Conservation (phyloP, 2,113 vertebrate genomes). For the Gymnobelideus leadbeateri region DNA sequence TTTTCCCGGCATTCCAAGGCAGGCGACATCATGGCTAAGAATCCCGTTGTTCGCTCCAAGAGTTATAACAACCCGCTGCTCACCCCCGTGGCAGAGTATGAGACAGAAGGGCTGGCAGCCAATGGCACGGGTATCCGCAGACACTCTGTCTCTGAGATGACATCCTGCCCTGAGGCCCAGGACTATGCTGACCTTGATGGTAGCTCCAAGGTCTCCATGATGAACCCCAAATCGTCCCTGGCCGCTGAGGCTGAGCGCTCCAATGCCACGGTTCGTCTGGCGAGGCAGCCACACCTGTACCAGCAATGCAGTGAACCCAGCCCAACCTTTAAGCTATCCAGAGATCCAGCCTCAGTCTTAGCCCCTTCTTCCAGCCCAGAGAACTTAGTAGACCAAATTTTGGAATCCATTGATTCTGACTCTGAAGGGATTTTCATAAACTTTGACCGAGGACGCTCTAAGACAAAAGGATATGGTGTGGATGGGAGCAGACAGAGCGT, state of each 20-base stretch:
- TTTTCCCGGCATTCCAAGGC: conserved; percentile 87
- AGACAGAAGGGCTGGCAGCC: conserved; percentile 83
- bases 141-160: conserved; percentile 96
- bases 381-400: conserved; percentile 87
- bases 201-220: conserved; percentile 77
- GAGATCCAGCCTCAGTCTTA: conserved; percentile 80
- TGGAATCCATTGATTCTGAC: conserved; percentile 91
- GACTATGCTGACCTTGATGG: conserved; percentile 80
- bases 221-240: conserved; percentile 50
- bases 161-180: conserved; percentile 90
- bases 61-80: conserved; percentile 97
- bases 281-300: conserved; percentile 80
- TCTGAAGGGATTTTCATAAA: conserved; percentile 95
- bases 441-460: conserved; percentile 86
- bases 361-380: conserved; percentile 90
- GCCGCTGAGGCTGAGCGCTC: conserved; percentile 68
- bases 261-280: conserved; percentile 22
- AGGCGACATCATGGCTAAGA: conserved; percentile 86
- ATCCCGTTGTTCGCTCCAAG: conserved; percentile 93
- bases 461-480: conserved; percentile 78
- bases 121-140: conserved; percentile 85
- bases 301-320: conserved; percentile 75
- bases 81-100: conserved; percentile 93
- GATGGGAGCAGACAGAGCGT: conserved; percentile 87
- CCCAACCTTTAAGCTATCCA: conserved; percentile 77